Evolutionary conservation across 2,888 invertebrate species (phyloP), one percentile per base, ranked within the genome.

Genomic region (Polylopha cassiicola): DNA sequence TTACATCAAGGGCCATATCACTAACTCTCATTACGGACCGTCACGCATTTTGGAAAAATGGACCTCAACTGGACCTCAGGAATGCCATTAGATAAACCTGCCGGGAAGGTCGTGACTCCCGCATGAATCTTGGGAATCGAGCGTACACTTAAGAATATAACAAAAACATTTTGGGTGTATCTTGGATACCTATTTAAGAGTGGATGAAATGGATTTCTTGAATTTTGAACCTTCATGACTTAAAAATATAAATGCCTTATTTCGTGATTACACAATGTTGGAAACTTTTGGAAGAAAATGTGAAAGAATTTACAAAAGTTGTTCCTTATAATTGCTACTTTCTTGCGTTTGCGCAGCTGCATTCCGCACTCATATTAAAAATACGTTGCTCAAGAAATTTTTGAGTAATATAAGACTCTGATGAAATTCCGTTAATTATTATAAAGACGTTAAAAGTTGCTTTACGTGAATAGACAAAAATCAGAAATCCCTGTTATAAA

Each of bases 11-110:
- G 41, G n/a, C n/a, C 38, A 34, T 31, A 43, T 37, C 46, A 46
- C 39, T 41, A 37, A 27, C 44, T 39, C 44, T 49, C 43, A 44
- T 48, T 46, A 46, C 39, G 7, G 43, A 47, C 43, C 36, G 50
- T 47, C 50, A 46, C 46, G 48, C 43, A 18, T 39, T 39, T 47
- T 20, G 34, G 33, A 43, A 62, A 61, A 59, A 58, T 48, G 51
- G 53, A 53, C 39, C 46, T 34, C 38, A 39, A 38, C 48, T 51
- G 46, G 50, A 46, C 39, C 51, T 46, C 18, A 46, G 57, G 63
- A 60, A 68, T 65, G 58, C 48, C 68, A 68, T 69, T 67, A 71
- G 65, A 70, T 67, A 47, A 32, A 59, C 68, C 66, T 65, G 16
- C 42, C 37, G 15, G 31, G 26, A 13, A 22, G 29, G 21, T 33